Conservation (phyloP, 2,888 invertebrate species). For the Anthophora plumipes region DNA sequence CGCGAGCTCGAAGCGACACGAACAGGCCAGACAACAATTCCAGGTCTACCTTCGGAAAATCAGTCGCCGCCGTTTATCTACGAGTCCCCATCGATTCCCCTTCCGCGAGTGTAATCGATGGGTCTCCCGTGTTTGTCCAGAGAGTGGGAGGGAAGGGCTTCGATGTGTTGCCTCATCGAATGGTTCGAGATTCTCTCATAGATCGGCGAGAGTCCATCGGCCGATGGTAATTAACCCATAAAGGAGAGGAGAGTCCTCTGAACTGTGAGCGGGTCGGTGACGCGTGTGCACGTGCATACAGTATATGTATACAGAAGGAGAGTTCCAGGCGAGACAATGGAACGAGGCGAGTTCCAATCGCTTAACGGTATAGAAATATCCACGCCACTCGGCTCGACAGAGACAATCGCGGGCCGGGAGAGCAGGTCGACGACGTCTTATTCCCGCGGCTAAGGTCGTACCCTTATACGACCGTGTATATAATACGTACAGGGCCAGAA, state of each 20-base stretch:
- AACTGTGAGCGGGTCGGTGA: conserved; percentile 33
- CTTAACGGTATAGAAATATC: conserved; percentile 74
- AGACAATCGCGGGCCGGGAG: conserved; percentile 68
- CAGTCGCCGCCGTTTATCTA: conserved; percentile 36
- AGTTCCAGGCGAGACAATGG: conserved; percentile 66
- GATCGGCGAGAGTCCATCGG: conserved; percentile 62
- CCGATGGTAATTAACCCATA: conserved; percentile 72
- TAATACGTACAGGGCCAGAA: conserved; percentile 44
- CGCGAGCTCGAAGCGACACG: not conserved
- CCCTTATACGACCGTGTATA: conserved; percentile 68
- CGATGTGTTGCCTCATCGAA: conserved; percentile 45
- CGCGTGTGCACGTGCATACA: conserved; percentile 35
- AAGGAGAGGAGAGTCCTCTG: conserved; percentile 61
- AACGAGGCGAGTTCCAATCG: conserved; percentile 75
- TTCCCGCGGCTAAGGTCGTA: conserved; percentile 71
- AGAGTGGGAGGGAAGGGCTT: no score
- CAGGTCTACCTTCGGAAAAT: conserved; percentile 23
- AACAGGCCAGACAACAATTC: not conserved
- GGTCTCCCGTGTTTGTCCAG: no score
- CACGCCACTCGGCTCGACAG: conserved; percentile 63
- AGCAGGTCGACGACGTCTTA: conserved; percentile 75
- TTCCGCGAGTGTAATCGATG: conserved; percentile 21
- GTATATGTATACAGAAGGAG: conserved; percentile 21
- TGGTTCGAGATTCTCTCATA: conserved; percentile 61
- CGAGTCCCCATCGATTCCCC: conserved; percentile 42